phyloP scores from a whole-genome alignment of 2,888 invertebrate genomes.

The Cerceris ruficornis region DNA sequence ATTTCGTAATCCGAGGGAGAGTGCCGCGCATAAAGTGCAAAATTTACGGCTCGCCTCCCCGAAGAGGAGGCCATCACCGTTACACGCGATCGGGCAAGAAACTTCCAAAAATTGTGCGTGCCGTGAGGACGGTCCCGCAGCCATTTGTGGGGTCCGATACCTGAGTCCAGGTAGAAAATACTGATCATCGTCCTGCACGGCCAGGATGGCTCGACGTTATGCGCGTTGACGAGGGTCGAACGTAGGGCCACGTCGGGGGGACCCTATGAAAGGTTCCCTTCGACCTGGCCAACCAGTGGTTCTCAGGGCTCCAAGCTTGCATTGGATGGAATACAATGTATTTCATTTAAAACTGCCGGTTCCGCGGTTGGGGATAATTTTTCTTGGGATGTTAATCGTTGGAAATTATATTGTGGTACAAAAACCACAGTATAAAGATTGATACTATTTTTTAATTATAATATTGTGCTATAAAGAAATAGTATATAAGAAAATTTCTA shows the following conservation, averaged over 20 bases:
- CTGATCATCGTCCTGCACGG: constrained; percentile 34
- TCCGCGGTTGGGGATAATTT: no score
- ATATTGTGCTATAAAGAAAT: no score
- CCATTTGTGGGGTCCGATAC: constrained; percentile 43
- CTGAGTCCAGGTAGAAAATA: constrained; percentile 69
- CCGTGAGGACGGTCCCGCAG: constrained; percentile 16
- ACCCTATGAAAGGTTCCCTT: constrained; percentile 29
- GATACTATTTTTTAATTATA: no score
- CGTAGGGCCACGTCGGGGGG: constrained; percentile 52
- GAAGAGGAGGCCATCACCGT: constrained; percentile 1
- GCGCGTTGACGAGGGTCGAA: constrained; percentile 75
- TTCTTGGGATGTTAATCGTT: no score
- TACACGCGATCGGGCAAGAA: constrained; percentile 18
- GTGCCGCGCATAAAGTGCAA: neutral
- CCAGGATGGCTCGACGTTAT: constrained; percentile 27
- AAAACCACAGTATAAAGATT: no score
- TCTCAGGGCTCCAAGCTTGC: constrained; percentile 14
- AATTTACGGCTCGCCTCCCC: constrained; percentile 26
- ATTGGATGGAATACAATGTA: neutral
- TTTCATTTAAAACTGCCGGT: no score
- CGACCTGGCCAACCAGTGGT: constrained; percentile 32
- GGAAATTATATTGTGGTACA: neutral
- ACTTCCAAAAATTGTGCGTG: constrained; percentile 31
- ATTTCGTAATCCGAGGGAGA: constrained; percentile 36
- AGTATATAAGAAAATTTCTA: no score